Percentiles rank a stretch among this genome's conserved stretches.
Evolutionary conservation across 2,797 vertebrate genomes (phyloP).

Genomic region (Sebastes iracundus): DNA sequence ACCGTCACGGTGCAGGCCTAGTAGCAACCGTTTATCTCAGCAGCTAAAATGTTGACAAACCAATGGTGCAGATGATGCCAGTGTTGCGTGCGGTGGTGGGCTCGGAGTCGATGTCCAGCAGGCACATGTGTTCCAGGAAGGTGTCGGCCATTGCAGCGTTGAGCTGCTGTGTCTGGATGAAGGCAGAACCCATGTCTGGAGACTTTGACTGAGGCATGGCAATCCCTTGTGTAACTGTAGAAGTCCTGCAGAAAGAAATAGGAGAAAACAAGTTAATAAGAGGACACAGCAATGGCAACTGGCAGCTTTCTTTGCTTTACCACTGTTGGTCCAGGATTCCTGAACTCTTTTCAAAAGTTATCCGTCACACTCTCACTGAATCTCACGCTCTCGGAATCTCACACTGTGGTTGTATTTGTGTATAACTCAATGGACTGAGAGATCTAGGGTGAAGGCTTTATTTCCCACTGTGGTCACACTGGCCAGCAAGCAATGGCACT

Average conservation of each 20-base stretch:
- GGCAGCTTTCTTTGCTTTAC: not conserved
- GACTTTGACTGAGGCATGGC: constrained; percentile 85
- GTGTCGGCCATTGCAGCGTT: constrained; percentile 96
- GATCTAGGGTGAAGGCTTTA: not conserved
- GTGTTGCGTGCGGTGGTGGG: constrained; percentile 96
- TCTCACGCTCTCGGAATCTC: not conserved
- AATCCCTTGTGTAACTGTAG: constrained; percentile 45
- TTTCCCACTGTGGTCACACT: not conserved
- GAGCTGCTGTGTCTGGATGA: constrained; percentile 98
- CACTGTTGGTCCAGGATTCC: not conserved
- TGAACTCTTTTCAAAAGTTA: not conserved
- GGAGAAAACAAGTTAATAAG: not conserved
- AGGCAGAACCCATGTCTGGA: constrained; percentile 90
- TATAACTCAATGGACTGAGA: too few species aligned
- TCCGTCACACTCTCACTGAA: not conserved
- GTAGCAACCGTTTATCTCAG: not conserved
- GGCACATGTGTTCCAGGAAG: constrained; percentile 97
- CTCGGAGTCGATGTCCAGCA: constrained; percentile 95
- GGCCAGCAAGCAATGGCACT: not conserved
- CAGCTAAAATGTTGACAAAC: constrained; percentile 76
- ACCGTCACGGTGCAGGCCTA: too few species aligned
- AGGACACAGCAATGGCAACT: not conserved
- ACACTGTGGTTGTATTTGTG: not conserved
- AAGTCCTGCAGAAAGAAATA: constrained; percentile 53
- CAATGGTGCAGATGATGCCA: constrained; percentile 98